phyloP scores from a whole-genome alignment of 2,113 vertebrate genomes.

The Serilophus lunatus region DNA sequence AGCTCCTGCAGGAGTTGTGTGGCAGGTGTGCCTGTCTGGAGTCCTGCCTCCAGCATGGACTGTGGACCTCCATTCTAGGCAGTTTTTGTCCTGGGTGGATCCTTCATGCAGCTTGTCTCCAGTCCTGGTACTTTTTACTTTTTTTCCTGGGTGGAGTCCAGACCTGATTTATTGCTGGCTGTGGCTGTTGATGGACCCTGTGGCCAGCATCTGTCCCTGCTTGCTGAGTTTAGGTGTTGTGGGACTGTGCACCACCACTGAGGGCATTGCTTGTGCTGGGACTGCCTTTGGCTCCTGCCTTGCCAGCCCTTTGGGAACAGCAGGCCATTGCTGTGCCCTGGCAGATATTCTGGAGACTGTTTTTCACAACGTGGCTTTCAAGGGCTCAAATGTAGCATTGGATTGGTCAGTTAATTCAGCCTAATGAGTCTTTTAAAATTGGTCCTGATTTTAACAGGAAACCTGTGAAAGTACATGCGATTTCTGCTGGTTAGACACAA shows the following conservation, averaged over 20 bases:
- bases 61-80: rapidly evolving
- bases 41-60: neutral
- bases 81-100: neutral
- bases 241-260: neutral
- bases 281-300: neutral
- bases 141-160: neutral
- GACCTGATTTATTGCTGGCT: neutral
- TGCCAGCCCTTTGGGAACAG: neutral
- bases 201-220: neutral
- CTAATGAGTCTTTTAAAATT: neutral
- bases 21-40: neutral
- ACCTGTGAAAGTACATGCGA: neutral
- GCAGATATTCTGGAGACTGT: neutral
- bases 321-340: neutral
- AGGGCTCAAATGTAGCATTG: neutral
- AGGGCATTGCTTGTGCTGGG: neutral
- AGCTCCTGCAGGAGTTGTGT: neutral
- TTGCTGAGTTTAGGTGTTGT: neutral
- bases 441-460: neutral
- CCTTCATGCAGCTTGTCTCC: neutral
- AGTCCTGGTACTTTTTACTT: neutral
- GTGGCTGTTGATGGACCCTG: neutral
- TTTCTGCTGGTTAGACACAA: neutral
- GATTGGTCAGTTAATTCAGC: neutral
- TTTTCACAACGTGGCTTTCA: neutral